A percentile compares a stretch with the other conserved stretches of the same genome.
These are phyloP conservation scores for Dromas ardeola DNA, from an alignment of 2,113 vertebrate genomes.

Conservation along the genomic window DNA sequence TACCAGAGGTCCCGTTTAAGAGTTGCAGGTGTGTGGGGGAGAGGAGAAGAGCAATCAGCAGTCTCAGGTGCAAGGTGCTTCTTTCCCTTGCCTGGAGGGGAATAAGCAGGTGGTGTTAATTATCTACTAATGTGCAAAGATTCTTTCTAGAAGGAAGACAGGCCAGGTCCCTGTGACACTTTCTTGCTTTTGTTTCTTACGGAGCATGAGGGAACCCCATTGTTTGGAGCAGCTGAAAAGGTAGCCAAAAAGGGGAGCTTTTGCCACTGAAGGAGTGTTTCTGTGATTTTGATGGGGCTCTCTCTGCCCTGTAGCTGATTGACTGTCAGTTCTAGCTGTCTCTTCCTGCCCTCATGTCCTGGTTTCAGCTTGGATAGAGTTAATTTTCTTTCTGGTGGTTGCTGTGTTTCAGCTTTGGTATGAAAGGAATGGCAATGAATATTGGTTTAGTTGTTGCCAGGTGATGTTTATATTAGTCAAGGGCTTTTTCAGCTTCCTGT, in stretches of 20 bases:
- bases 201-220: not conserved
- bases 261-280: fast-evolving
- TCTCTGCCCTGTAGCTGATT: not conserved
- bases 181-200: not conserved
- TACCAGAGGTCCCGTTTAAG: not conserved
- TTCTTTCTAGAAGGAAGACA: not conserved
- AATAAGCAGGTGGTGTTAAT: not conserved
- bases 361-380: not conserved
- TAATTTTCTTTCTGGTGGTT: not conserved
- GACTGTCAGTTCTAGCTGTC: not conserved
- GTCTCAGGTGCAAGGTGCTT: not conserved
- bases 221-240: not conserved
- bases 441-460: not conserved
- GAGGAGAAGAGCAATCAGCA: not conserved
- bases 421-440: not conserved
- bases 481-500: not conserved
- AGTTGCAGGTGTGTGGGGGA: fast-evolving
- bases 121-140: not conserved
- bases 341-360: not conserved
- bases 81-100: not conserved
- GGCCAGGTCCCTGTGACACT: fast-evolving
- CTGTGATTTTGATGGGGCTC: not conserved
- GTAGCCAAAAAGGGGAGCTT: not conserved
- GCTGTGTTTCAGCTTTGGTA: not conserved
- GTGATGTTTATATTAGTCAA: not conserved